Conservation (phyloP, 2,797 vertebrate species). For the Malurus leucopterus region DNA sequence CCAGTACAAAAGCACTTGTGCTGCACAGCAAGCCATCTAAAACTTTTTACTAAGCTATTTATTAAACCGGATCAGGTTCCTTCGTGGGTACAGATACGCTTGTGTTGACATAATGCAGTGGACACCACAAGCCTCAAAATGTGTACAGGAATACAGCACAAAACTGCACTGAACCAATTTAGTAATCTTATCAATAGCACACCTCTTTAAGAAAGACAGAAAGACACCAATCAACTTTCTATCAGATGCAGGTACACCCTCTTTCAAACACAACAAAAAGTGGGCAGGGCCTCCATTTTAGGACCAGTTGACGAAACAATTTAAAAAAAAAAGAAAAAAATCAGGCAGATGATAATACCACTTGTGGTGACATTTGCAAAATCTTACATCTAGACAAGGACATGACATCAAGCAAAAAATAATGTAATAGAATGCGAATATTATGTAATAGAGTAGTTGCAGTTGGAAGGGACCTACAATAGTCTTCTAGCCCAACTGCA, state of each 20-base stretch:
- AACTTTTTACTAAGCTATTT: neutral
- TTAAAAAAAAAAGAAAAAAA: neutral
- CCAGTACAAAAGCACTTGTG: neutral
- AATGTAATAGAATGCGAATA: neutral
- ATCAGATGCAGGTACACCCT: neutral
- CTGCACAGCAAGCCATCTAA: neutral
- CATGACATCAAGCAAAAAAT: neutral
- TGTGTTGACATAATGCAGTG: neutral
- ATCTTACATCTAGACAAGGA: neutral
- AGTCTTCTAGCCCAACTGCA: neutral
- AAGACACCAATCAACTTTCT: neutral
- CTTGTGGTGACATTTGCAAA: neutral
- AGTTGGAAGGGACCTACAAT: neutral
- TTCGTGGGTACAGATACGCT: neutral
- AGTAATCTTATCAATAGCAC: neutral
- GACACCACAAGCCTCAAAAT: neutral
- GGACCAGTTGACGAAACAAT: neutral
- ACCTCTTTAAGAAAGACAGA: neutral
- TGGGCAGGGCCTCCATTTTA: neutral
- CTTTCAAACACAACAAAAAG: neutral
- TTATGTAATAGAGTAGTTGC: neutral
- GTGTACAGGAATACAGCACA: neutral
- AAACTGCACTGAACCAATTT: neutral
- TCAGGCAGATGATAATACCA: neutral
- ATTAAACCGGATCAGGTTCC: neutral